phyloP scores from a whole-genome alignment of 2,797 vertebrate genomes.

The Spinibarbus caldwelli region DNA sequence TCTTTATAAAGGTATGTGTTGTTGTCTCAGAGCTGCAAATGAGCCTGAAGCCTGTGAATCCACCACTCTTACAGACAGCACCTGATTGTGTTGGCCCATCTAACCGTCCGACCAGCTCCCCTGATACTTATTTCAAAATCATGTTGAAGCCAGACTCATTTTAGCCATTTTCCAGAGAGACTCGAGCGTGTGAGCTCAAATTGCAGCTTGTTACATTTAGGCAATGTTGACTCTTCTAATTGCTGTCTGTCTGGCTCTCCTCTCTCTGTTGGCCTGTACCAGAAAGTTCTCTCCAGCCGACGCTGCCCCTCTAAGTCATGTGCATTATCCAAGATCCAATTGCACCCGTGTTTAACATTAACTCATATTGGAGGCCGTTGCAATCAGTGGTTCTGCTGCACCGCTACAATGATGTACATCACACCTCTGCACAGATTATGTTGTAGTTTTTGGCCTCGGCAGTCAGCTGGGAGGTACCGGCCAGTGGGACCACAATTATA shows the following conservation, averaged over 20 bases:
- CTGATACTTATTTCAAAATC: conserved; percentile 40
- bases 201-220: conserved; percentile 54
- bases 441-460: conserved; percentile 20
- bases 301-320: not conserved
- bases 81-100: conserved; percentile 47
- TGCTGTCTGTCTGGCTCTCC: conserved; percentile 46
- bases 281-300: conserved; percentile 24
- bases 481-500: conserved; percentile 31
- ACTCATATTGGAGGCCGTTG: not conserved
- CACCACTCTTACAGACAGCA: conserved; percentile 23
- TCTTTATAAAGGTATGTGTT: not conserved
- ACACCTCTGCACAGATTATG: conserved; percentile 19
- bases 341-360: conserved; percentile 17
- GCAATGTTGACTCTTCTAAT: conserved; percentile 55
- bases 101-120: conserved; percentile 31
- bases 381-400: conserved; percentile 24
- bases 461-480: conserved; percentile 21
- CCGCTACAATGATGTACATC: conserved; percentile 19
- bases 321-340: not conserved
- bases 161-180: conserved; percentile 43
- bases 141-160: conserved; percentile 37
- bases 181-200: conserved; percentile 39
- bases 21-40: conserved; percentile 33
- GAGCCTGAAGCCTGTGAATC: conserved; percentile 31
- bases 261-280: conserved; percentile 52